phyloP scores from a whole-genome alignment of 2,888 invertebrate genomes.

The Catocala fraxini region DNA sequence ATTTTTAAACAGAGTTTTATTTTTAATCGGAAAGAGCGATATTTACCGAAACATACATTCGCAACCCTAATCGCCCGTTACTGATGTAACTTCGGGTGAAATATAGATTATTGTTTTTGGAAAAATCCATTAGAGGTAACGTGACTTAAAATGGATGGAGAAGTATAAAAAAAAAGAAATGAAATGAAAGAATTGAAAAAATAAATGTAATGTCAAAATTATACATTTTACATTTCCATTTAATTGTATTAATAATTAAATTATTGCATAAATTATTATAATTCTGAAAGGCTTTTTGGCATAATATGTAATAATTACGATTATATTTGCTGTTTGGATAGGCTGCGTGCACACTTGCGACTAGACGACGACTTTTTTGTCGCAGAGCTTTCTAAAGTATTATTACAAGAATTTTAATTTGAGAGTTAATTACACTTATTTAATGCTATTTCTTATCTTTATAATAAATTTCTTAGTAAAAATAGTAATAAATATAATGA shows the following conservation, averaged over 20 bases:
- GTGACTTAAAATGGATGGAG: constrained; percentile 17
- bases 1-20: constrained; percentile 31
- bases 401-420: not conserved
- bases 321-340: constrained; percentile 20
- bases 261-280: constrained; percentile 31
- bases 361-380: not conserved
- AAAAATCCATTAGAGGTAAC: constrained; percentile 29
- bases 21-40: constrained; percentile 9
- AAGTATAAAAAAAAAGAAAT: constrained; percentile 1
- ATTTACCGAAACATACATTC: constrained; percentile 15
- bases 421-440: not conserved
- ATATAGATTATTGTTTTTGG: constrained; percentile 17
- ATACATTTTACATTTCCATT: constrained; percentile 36
- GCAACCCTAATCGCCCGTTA: constrained; percentile 7
- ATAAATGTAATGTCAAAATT: not conserved
- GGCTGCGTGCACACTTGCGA: constrained; percentile 30
- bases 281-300: constrained; percentile 39
- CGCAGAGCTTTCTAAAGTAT: not conserved
- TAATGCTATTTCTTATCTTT: not conserved
- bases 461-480: too few relatives aligned
- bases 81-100: constrained; percentile 19
- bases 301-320: constrained; percentile 42
- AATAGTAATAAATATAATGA: too few relatives aligned
- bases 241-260: constrained; percentile 34
- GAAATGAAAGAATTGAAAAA: constrained; percentile 22